Base-by-base conservation (phyloP, 2,797 vertebrate species). In the Heliangelus exortis region DNA sequence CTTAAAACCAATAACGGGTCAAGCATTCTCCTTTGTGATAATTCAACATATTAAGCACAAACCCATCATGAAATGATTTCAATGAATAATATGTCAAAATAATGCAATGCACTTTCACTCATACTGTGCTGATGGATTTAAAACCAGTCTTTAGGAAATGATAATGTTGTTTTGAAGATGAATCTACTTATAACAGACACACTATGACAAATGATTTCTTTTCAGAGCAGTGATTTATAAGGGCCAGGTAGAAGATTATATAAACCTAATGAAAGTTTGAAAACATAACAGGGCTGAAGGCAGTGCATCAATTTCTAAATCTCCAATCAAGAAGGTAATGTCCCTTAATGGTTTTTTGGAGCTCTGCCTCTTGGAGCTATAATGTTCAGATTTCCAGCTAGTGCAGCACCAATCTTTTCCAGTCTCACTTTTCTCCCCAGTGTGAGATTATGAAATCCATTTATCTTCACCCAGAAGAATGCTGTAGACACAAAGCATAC, bases 201-300 rank as follows among this genome's bases (percentile, higher is more conserved):
- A 85, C 13, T 15, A 93, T 71, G 95, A 96, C 77, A 95, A 96
- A 96, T 18, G 7, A 93, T 89, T 95, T 90, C 90, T 96, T 95
- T 84, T 84, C 81, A 97, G 95, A 89, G 58, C 88, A 92, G 90
- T 72, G 81, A 91, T 96, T 96, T 95, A 92, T 92, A 85, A 97
- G 55, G 88, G 85, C 68, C 75, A 95, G 96, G 96, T 95, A 72
- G 95, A 95, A 96, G 84, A 96, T 90, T 25, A 89, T 53, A 96
- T 83, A 95, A 97, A 96, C 93, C 96, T 96, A 97, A 97, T 97
- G 93, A 93, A 97, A 96, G 91, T 97, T 95, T 88, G 94, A 95
- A 96, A 97, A 96, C 94, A 79, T 87, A 95, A 96, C 89, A 91
- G 86, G 84, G 91, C 87, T 79, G 82, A 96, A 95, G 90, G 92